Base-by-base conservation (phyloP, 2,113 vertebrate species). In the Strix aluco region DNA sequence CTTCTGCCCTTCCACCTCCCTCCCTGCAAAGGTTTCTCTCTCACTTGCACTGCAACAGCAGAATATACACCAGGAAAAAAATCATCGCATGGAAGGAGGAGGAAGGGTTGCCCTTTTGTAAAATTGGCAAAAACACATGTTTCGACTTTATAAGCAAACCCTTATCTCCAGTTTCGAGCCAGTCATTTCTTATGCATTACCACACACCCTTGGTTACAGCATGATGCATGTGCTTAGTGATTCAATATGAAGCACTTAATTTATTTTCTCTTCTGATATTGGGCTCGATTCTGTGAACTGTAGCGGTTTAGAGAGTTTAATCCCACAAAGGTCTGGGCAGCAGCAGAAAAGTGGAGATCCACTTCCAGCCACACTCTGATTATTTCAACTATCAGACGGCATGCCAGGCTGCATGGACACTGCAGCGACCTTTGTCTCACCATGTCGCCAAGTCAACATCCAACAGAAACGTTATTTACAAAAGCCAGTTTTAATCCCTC, bases 401-500 rank as follows among this genome's bases (percentile, higher is more conserved):
- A 29, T 1, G 5, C 36, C 7, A 23, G 80, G 66, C 73, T 52
- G 40, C 61, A 58, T 0, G 2, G 62, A 67, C 36, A 2, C 25
- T 4, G 65, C 38, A 36, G 61, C 0, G 14, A 71, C 75, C 58
- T 72, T 20, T 19, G 61, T 78, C 79, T 58, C 79, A 47, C 49
- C 34, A 20, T 4, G 46, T 13, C 18, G 1, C 42, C 79, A 70
- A 61, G 74, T 27, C 74, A 66, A 54, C n/a, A 17, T 58, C 55
- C 57, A 59, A 17, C 11, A 86, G 74, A 91, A 58, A 26, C 5
- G 3, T 42, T 66, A 81, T 52, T 88, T 94, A 83, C 59, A 88
- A 81, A 90, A 94, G 88, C 63, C 63, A 63, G 46, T 30, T 88
- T 80, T 78, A 94, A 96, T 88, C 73, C 82, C 63, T 80, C 42